phyloP scores from a whole-genome alignment of 1,140 invertebrate species.

The Orius insidiosus region DNA sequence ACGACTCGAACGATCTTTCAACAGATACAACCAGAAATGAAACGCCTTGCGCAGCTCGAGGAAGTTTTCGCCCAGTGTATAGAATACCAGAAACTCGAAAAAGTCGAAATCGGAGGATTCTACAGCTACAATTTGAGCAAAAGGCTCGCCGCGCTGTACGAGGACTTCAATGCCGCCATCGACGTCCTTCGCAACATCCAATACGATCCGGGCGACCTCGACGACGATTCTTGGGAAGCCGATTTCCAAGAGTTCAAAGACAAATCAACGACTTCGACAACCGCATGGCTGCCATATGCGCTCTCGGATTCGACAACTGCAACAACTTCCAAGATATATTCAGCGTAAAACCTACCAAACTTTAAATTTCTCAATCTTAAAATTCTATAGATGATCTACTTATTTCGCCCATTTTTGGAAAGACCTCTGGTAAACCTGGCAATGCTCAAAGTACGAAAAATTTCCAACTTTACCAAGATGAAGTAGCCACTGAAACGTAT shows the following conservation, averaged over 20 bases:
- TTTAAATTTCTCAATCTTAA: constrained; percentile 2
- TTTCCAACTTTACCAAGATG: constrained; percentile 40
- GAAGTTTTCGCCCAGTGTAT: constrained; percentile 38
- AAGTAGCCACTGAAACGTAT: constrained; percentile 39
- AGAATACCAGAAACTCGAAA: constrained; percentile 75
- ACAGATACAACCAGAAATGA: constrained; percentile 19
- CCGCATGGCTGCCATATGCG: constrained; percentile 53
- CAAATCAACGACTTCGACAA: constrained; percentile 49
- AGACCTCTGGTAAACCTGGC: constrained; percentile 50
- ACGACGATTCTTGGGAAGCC: constrained; percentile 39
- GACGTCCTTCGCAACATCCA: constrained; percentile 46
- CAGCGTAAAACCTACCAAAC: constrained; percentile 27
- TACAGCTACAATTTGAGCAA: constrained; percentile 45
- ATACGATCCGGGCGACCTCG: constrained; percentile 50
- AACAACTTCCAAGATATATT: constrained; percentile 45
- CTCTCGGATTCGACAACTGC: constrained; percentile 59
- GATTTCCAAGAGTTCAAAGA: constrained; percentile 41
- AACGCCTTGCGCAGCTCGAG: constrained; percentile 4
- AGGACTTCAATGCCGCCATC: constrained; percentile 55
- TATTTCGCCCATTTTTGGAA: constrained; percentile 50
- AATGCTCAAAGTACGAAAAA: constrained; percentile 37
- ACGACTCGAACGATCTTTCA: constrained; percentile 54
- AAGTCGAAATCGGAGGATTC: constrained; percentile 65
- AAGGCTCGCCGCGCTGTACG: constrained; percentile 35
- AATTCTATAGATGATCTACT: constrained; percentile 45